A percentile compares a stretch with the other conserved stretches of the same genome.
phyloP scores from a whole-genome alignment of 2,888 invertebrate genomes.

The Cheilosia scutellata region DNA sequence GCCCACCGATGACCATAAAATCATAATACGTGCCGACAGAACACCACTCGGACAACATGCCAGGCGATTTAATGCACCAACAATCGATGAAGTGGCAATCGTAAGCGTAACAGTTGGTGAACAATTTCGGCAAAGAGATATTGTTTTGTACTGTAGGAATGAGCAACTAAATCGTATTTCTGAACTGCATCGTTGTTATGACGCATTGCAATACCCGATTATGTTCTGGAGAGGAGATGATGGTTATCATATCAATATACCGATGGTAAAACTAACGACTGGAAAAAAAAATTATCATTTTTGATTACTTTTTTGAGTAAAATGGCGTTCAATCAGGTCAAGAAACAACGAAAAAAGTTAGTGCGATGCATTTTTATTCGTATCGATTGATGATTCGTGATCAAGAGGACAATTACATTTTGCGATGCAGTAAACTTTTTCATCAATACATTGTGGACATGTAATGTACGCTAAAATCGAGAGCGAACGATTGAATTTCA shows the following conservation, averaged over 20 bases:
- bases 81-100: constrained; percentile 77
- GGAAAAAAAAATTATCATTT: constrained; percentile 10
- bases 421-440: constrained; percentile 17
- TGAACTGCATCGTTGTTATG: constrained; percentile 42
- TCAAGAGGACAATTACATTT: constrained; percentile 35
- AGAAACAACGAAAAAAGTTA: constrained; percentile 3
- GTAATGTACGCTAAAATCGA: too few species aligned
- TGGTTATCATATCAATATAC: constrained; percentile 73
- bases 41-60: constrained; percentile 77
- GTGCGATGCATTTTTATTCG: constrained; percentile 7
- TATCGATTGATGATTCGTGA: constrained; percentile 33
- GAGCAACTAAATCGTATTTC: constrained; percentile 13
- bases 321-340: constrained; percentile 9
- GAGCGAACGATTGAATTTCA: too few species aligned
- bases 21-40: constrained; percentile 78
- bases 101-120: constrained; percentile 78
- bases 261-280: constrained; percentile 51
- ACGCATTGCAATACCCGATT: constrained; percentile 56
- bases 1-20: too few species aligned
- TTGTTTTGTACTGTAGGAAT: constrained; percentile 77
- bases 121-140: constrained; percentile 76
- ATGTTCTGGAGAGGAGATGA: constrained; percentile 76
- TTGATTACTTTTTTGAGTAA: not conserved
- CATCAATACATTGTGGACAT: not conserved
- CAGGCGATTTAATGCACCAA: constrained; percentile 77